Base-by-base conservation (phyloP, 2,888 invertebrate species). In the Escarpia spicata region DNA sequence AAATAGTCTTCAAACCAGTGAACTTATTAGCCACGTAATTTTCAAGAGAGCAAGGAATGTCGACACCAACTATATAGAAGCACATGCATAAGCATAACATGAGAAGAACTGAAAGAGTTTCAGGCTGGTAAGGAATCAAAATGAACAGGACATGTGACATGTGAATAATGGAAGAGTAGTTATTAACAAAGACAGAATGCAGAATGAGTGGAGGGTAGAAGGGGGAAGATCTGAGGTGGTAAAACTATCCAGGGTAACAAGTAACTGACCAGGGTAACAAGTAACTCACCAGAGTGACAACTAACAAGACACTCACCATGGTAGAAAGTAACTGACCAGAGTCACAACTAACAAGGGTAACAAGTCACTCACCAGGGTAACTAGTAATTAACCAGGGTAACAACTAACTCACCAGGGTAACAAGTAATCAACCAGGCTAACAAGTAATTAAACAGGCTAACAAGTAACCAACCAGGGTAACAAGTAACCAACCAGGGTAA, bases 261-360 rank as follows among this genome's bases (percentile, higher is more conserved):
- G 89, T 19, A 19, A 89, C 89, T 89, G 1, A 89, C 89, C 89
- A 89, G n/a, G 89, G 89, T 89, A 19, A 89, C 89, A 89, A 89
- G 89, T 19, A 26, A 89, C 89, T 89, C 19, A 89, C 89, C 89
- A 89, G n/a, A n/a, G 89, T 89, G 1, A 89, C n/a, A 89, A 89
- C 89, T 89, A 89, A 89, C 89, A 19, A 89, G n/a, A 1, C 89
- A 89, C 89, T 89, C 19, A 89, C 89, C 89, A 89, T 0, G 89
- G 89, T 89, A 19, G 1, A 0, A 89, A 89, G 89, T 37, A 37
- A 37, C n/a, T n/a, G 9, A 45, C 8, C 37, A 37, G n/a, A n/a
- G 89, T 89, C 89, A 89, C n/a, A 89, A 89, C 89, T 89, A 89
- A 89, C 89, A 19, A 89, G n/a, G 89, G 89, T 89, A 19, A 89